Conservation (phyloP, 2,888 invertebrate species). For the Calliphora vomitoria region DNA sequence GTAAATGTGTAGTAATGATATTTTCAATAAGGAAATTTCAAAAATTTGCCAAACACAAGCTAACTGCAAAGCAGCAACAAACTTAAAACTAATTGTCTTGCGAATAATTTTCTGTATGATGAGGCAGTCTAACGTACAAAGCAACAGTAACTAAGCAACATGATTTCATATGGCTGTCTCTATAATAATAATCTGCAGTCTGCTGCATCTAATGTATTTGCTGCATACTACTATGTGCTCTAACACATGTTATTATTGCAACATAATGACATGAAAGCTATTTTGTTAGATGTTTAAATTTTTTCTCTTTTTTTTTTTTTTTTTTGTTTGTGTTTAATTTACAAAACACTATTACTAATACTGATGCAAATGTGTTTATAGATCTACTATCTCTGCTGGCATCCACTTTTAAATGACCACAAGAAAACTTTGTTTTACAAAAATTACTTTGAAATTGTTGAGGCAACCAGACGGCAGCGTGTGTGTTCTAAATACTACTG, state of each 20-base stretch:
- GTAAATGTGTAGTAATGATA: slow-evolving; percentile 66
- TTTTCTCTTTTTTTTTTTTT: not conserved
- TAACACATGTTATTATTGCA: slow-evolving; percentile 64
- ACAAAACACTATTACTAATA: slow-evolving; percentile 34
- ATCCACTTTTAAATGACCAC: slow-evolving; percentile 49
- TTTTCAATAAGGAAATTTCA: slow-evolving; percentile 54
- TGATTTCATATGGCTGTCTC: slow-evolving; percentile 45
- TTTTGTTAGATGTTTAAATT: slow-evolving; percentile 53
- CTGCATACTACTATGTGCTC: slow-evolving; percentile 22
- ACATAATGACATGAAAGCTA: slow-evolving; percentile 69
- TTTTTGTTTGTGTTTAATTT: slow-evolving; percentile 19
- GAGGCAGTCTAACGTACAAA: slow-evolving; percentile 11
- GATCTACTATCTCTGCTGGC: slow-evolving; percentile 26
- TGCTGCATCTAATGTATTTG: not conserved
- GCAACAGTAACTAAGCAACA: slow-evolving; percentile 34
- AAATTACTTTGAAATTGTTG: slow-evolving; percentile 60
- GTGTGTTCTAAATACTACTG: slow-evolving; percentile 61
- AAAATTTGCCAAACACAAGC: not conserved
- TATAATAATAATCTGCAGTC: not conserved
- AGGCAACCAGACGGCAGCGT: slow-evolving; percentile 52
- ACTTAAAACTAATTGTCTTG: slow-evolving; percentile 62
- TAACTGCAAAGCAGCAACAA: slow-evolving; percentile 12
- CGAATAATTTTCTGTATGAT: slow-evolving; percentile 48
- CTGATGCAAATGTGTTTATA: slow-evolving; percentile 19
- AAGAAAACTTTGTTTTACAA: slow-evolving; percentile 58